phyloP scores from a whole-genome alignment of 2,888 invertebrate genomes.

The Melieria omissa region DNA sequence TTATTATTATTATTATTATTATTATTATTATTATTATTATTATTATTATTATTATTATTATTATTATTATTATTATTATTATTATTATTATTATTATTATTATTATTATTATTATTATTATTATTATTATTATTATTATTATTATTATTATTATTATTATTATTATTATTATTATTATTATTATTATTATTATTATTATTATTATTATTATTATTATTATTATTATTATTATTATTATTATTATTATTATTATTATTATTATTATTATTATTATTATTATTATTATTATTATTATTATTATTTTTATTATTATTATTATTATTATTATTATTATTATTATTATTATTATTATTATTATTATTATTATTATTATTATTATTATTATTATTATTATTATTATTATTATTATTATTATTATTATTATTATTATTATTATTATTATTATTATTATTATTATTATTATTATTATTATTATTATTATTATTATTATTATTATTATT shows the following conservation, averaged over 20 bases:
- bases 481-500: too few species aligned
- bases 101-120: slow-evolving; percentile 4
- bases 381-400: too few species aligned
- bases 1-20: slow-evolving; percentile 4
- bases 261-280: slow-evolving; percentile 4
- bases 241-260: slow-evolving; percentile 1
- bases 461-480: too few species aligned
- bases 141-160: slow-evolving; percentile 2
- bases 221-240: slow-evolving; percentile 2
- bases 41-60: slow-evolving; percentile 4
- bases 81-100: slow-evolving; percentile 4
- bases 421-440: too few species aligned
- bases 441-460: too few species aligned
- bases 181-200: slow-evolving; percentile 2
- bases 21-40: slow-evolving; percentile 4
- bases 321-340: background rate
- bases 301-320: slow-evolving; percentile 1
- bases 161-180: slow-evolving; percentile 2
- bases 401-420: too few species aligned
- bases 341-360: too few species aligned
- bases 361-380: too few species aligned
- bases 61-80: slow-evolving; percentile 4
- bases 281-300: slow-evolving; percentile 2
- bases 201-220: slow-evolving; percentile 2
- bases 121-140: slow-evolving; percentile 2